A percentile compares a stretch with the other conserved stretches of the same genome.
These are phyloP conservation scores for Eristalis tenax DNA, from an alignment of 2,888 invertebrate genomes.

Conservation along the genomic window DNA sequence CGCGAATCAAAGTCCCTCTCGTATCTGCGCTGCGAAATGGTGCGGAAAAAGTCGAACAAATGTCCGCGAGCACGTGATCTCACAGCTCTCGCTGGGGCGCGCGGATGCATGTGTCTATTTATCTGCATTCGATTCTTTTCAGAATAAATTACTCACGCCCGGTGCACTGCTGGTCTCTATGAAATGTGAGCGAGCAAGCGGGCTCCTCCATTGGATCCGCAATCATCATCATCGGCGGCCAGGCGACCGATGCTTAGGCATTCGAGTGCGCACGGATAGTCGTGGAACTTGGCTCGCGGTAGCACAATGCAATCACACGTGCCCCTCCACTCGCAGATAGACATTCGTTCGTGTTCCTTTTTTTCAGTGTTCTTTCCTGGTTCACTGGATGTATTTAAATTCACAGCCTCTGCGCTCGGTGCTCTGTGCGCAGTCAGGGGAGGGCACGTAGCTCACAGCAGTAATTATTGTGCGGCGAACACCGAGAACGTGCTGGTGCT, in stretches of 20 bases:
- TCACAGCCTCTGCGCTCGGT: constrained; percentile 12
- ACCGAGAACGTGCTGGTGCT: constrained; percentile 66
- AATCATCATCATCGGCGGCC: constrained; percentile 42
- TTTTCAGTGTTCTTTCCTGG: constrained; percentile 5
- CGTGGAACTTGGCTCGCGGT: background rate
- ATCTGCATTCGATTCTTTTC: constrained; percentile 53
- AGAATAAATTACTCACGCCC: constrained; percentile 57
- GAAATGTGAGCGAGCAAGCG: constrained; percentile 23
- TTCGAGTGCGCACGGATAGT: background rate
- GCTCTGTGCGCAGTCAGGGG: background rate
- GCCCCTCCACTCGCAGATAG: background rate
- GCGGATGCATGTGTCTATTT: constrained; percentile 55
- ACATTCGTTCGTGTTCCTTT: background rate
- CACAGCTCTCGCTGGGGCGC: constrained; percentile 1
- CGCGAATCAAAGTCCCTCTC: constrained; percentile 30
- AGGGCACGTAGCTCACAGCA: constrained; percentile 64
- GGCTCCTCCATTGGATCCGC: constrained; percentile 28
- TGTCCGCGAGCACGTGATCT: constrained; percentile 67
- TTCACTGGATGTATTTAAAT: constrained; percentile 48
- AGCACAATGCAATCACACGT: constrained; percentile 29
- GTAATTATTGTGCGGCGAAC: constrained; percentile 66
- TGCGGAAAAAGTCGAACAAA: constrained; percentile 61
- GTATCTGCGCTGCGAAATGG: constrained; percentile 46
- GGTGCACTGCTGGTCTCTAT: constrained; percentile 24
- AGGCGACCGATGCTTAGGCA: background rate